Evolutionary conservation across 2,888 invertebrate species (phyloP).

Genomic region (Corythucha ciliata): DNA sequence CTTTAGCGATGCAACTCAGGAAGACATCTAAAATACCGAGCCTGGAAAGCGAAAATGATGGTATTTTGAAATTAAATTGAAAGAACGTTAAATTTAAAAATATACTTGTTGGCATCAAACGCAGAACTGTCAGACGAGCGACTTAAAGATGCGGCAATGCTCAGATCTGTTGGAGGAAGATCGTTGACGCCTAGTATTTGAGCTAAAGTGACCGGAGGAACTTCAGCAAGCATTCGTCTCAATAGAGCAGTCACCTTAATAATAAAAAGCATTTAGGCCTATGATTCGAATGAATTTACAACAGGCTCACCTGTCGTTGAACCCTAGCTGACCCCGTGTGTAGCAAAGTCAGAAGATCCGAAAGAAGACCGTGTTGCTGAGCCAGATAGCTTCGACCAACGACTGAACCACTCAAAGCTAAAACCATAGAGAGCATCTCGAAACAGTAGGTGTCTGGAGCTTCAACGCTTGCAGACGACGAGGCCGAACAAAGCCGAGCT

Average conservation of each 20-base stretch:
- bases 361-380: slow-evolving; percentile 73
- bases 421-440: slow-evolving; percentile 90
- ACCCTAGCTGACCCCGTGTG: slow-evolving; percentile 93
- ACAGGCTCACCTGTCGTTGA: slow-evolving; percentile 65
- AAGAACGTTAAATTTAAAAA: slow-evolving; percentile 7
- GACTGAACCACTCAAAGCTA: slow-evolving; percentile 85
- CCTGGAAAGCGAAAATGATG: slow-evolving; percentile 41
- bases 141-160: slow-evolving; percentile 54
- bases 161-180: slow-evolving; percentile 66
- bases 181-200: slow-evolving; percentile 61
- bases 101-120: slow-evolving; percentile 48
- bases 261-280: not conserved
- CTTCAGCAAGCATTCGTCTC: slow-evolving; percentile 79
- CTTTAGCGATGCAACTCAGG: slow-evolving; percentile 81
- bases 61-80: not conserved
- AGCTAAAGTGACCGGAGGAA: slow-evolving; percentile 73
- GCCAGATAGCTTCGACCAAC: slow-evolving; percentile 85
- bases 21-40: slow-evolving; percentile 81
- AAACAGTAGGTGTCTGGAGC: slow-evolving; percentile 86
- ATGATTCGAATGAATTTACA: not conserved
- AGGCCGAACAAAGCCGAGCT: slow-evolving; percentile 46
- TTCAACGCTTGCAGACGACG: slow-evolving; percentile 26
- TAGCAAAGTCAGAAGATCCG: slow-evolving; percentile 73
- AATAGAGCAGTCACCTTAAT: slow-evolving; percentile 69
- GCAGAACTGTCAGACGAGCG: slow-evolving; percentile 38